phyloP scores from a whole-genome alignment of 2,888 invertebrate genomes.

The Sesia bembeciformis region DNA sequence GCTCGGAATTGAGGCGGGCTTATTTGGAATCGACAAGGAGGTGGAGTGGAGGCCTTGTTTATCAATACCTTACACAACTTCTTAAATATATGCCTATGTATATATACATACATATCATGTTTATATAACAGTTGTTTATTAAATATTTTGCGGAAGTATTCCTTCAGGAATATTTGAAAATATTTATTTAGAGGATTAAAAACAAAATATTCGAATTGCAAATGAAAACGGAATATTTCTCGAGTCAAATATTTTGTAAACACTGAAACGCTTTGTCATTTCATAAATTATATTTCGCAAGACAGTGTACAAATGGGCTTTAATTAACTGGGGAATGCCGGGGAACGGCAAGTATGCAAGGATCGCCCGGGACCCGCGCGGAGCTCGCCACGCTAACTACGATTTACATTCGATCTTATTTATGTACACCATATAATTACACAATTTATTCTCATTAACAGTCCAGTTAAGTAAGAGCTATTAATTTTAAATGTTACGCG shows the following conservation, averaged over 20 bases:
- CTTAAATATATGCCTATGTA: not conserved
- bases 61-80: conserved; percentile 26
- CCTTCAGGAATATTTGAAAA: no score
- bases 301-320: conserved; percentile 68
- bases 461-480: not conserved
- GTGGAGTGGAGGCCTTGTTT: conserved; percentile 58
- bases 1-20: conserved; percentile 67
- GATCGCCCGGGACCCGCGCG: conserved; percentile 32
- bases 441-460: conserved; percentile 25
- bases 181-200: no score
- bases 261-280: conserved; percentile 44
- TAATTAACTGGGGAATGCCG: conserved; percentile 69
- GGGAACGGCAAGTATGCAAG: conserved; percentile 59
- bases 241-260: conserved; percentile 37
- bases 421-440: conserved; percentile 42
- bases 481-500: not conserved
- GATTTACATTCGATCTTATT: conserved; percentile 55
- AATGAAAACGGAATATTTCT: conserved; percentile 18
- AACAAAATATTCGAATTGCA: no score
- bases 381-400: conserved; percentile 40
- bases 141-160: no score
- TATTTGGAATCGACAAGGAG: conserved; percentile 69
- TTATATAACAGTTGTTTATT: not conserved
- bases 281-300: conserved; percentile 62
- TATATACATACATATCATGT: not conserved